These are phyloP conservation scores for Phorcus lineatus DNA, from an alignment of 2,888 invertebrate species.

Conservation along the genomic window DNA sequence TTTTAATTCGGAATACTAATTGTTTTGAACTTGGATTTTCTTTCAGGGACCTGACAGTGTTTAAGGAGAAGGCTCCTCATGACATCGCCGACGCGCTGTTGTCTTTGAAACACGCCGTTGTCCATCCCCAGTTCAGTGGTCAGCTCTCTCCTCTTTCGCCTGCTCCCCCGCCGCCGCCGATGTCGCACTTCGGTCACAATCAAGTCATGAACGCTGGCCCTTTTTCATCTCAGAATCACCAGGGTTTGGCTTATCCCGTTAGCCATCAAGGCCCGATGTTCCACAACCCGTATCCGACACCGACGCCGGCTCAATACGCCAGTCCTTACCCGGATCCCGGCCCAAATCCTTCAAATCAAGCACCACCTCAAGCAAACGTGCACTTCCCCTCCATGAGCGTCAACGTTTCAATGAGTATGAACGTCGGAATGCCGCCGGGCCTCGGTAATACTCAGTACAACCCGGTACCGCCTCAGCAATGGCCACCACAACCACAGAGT, in stretches of 20 bases:
- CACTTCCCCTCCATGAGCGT: slow-evolving; percentile 94
- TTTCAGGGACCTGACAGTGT: slow-evolving; percentile 69
- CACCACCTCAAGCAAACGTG: slow-evolving; percentile 57
- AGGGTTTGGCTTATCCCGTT: slow-evolving; percentile 47
- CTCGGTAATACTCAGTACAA: slow-evolving; percentile 53
- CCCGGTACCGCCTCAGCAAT: slow-evolving; percentile 41
- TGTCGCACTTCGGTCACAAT: slow-evolving; percentile 53
- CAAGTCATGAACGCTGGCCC: slow-evolving; percentile 31
- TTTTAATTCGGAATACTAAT: slow-evolving; percentile 17
- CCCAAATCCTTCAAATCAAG: slow-evolving; percentile 46
- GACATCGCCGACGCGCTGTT: slow-evolving; percentile 92
- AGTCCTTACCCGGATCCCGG: slow-evolving; percentile 50
- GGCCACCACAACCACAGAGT: slow-evolving; percentile 16
- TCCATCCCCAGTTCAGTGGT: slow-evolving; percentile 81
- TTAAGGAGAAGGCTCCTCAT: slow-evolving; percentile 71
- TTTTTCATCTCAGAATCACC: slow-evolving; percentile 21
- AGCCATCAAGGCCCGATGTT: slow-evolving; percentile 51
- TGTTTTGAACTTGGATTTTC: slow-evolving; percentile 3
- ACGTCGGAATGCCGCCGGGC: slow-evolving; percentile 83
- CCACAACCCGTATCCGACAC: slow-evolving; percentile 45
- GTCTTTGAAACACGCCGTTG: slow-evolving; percentile 90
- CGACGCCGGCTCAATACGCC: slow-evolving; percentile 49
- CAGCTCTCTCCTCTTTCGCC: slow-evolving; percentile 75
- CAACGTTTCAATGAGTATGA: slow-evolving; percentile 98
- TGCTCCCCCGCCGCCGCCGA: slow-evolving; percentile 33